Percentiles rank a stretch among this genome's conserved stretches.
phyloP scores from a whole-genome alignment of 2,797 vertebrate genomes.

The Picus viridis region DNA sequence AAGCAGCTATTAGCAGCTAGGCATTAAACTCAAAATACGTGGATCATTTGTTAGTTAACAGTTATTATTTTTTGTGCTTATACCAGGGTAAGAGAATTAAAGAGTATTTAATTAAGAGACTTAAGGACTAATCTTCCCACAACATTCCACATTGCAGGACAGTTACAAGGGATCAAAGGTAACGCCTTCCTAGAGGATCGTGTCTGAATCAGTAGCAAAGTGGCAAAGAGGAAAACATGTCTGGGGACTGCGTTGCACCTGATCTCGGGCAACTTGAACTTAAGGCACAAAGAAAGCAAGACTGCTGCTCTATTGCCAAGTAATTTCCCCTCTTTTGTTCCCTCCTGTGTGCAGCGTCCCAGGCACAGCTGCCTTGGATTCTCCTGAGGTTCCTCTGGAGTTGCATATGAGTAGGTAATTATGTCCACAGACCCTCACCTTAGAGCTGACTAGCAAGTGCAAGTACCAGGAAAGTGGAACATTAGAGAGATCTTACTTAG shows the following conservation, averaged over 20 bases:
- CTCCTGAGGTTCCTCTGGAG: background rate
- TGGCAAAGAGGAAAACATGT: background rate
- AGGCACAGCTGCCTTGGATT: background rate
- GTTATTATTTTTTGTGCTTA: background rate
- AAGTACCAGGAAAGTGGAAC: background rate
- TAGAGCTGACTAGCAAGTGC: background rate
- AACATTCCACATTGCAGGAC: background rate
- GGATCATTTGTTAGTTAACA: conserved; percentile 27
- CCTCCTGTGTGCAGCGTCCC: background rate
- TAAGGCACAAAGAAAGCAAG: background rate
- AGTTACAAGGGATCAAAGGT: background rate
- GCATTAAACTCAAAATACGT: conserved; percentile 7
- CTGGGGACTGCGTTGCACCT: background rate
- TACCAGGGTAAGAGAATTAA: conserved; percentile 12
- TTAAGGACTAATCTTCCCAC: conserved; percentile 11
- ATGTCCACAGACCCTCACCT: background rate
- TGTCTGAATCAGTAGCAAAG: background rate
- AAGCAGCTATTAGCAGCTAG: conserved; percentile 31
- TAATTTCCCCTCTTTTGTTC: background rate
- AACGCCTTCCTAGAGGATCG: background rate
- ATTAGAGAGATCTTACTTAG: background rate
- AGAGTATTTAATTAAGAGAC: conserved; percentile 15
- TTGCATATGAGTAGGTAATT: background rate
- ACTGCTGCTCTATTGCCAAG: background rate
- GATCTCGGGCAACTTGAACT: background rate